A percentile compares a stretch with the other conserved stretches of the same genome.
These are phyloP conservation scores for Ormyrus pomaceus DNA, from an alignment of 2,888 invertebrate species.

Conservation along the genomic window DNA sequence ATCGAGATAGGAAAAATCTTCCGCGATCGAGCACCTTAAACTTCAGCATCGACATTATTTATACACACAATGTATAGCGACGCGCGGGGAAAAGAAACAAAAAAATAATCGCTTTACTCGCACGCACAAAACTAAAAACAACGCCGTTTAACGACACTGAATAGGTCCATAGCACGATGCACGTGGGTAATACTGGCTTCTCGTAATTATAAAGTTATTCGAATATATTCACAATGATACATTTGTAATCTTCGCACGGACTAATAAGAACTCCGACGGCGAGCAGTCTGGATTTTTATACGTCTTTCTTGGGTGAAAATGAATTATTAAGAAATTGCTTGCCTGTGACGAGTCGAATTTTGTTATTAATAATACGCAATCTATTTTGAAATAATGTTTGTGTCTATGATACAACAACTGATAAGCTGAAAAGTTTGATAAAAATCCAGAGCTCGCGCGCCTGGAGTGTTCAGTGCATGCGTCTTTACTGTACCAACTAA, in stretches of 20 bases:
- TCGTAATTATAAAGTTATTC: slow-evolving; percentile 53
- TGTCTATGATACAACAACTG: too few species aligned
- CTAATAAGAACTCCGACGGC: slow-evolving; percentile 35
- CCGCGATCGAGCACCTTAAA: slow-evolving; percentile 39
- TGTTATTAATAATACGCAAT: too few species aligned
- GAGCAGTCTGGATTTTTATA: too few species aligned
- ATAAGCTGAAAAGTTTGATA: too few species aligned
- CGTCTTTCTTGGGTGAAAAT: too few species aligned
- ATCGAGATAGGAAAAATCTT: slow-evolving; percentile 7
- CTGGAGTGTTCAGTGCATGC: too few species aligned
- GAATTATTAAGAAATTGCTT: too few species aligned
- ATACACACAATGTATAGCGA: slow-evolving; percentile 12
- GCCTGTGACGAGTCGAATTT: too few species aligned
- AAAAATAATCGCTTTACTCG: slow-evolving; percentile 18
- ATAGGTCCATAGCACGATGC: slow-evolving; percentile 44
- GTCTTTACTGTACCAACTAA: too few species aligned
- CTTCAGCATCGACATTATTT: slow-evolving; percentile 29
- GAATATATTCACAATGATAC: slow-evolving; percentile 43
- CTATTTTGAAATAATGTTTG: too few species aligned
- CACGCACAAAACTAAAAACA: neutral
- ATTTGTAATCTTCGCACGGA: slow-evolving; percentile 29
- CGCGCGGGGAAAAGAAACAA: slow-evolving; percentile 21
- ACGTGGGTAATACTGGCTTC: slow-evolving; percentile 57
- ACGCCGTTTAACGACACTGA: neutral
- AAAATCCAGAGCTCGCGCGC: too few species aligned